phyloP scores from a whole-genome alignment of 2,113 vertebrate genomes.

The Lucifuga dentata region DNA sequence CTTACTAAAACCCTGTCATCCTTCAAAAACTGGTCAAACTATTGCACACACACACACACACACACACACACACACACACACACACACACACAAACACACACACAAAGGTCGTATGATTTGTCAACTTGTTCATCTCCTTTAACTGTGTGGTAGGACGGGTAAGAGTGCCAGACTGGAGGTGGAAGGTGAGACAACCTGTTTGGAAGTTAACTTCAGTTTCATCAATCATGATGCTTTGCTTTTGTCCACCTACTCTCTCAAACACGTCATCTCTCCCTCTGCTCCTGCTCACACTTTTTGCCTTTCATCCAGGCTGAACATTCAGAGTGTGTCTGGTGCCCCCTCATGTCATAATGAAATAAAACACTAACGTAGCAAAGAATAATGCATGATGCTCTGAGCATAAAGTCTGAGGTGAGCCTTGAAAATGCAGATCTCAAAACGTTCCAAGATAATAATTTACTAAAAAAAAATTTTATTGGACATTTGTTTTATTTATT shows the following conservation, averaged over 20 bases:
- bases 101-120: background rate
- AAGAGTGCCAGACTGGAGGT: constrained; percentile 9
- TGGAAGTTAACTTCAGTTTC: constrained; percentile 22
- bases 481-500: no score
- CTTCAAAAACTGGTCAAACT: background rate
- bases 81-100: background rate
- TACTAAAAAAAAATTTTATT: no score
- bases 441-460: no score
- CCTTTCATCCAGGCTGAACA: constrained; percentile 13
- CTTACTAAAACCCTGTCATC: background rate
- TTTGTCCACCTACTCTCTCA: constrained; percentile 52
- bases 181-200: constrained; percentile 11
- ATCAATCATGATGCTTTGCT: constrained; percentile 58
- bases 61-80: no score
- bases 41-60: background rate
- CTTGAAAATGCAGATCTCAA: no score
- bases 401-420: no score
- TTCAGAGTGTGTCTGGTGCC: constrained; percentile 51
- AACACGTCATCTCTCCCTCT: background rate
- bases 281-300: background rate
- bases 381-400: no score
- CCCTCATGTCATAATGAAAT: constrained; percentile 59
- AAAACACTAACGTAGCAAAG: constrained; percentile 20
- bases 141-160: background rate
- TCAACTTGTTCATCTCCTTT: constrained; percentile 1